Percentiles rank a stretch among this genome's conserved stretches.
Conservation (phyloP, 2,888 invertebrate genomes). For the Hesperia comma region DNA sequence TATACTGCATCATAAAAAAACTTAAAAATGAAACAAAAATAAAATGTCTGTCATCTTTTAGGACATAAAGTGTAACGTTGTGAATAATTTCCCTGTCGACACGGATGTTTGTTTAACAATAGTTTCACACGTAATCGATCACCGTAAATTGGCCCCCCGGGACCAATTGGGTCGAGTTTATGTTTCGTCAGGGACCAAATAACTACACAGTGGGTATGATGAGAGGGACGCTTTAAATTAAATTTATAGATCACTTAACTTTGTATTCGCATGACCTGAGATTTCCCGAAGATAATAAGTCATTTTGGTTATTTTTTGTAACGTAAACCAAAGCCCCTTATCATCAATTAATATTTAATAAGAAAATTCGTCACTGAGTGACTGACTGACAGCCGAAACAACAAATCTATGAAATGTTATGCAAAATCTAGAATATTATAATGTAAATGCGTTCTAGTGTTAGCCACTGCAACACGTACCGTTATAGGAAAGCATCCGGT, state of each 20-base stretch:
- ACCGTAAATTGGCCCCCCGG: conserved; percentile 10
- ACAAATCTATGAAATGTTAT: too few species aligned
- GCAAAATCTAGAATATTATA: too few species aligned
- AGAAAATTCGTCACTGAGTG: too few species aligned
- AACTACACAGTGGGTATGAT: neutral
- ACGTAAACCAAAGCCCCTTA: conserved; percentile 1
- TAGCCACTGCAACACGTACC: neutral
- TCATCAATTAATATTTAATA: too few species aligned
- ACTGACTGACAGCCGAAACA: too few species aligned
- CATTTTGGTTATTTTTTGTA: neutral
- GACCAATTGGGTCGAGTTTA: conserved; percentile 7
- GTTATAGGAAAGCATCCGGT: neutral
- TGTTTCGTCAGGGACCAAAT: neutral
- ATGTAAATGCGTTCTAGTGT: neutral
- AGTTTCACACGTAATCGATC: conserved; percentile 19
- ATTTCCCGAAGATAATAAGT: neutral
- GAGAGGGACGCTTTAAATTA: conserved; percentile 5
- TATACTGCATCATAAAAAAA: too few species aligned
- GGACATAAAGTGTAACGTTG: neutral
- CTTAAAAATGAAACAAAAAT: neutral
- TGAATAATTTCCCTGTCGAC: neutral
- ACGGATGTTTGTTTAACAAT: conserved; percentile 10
- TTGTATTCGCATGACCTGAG: conserved; percentile 1
- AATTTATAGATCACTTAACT: conserved; percentile 10
- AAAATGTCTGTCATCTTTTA: neutral